Evolutionary conservation across 2,797 vertebrate species (phyloP), one percentile per base, ranked within the genome.

Genomic region (Chiroxiphia lanceolata): DNA sequence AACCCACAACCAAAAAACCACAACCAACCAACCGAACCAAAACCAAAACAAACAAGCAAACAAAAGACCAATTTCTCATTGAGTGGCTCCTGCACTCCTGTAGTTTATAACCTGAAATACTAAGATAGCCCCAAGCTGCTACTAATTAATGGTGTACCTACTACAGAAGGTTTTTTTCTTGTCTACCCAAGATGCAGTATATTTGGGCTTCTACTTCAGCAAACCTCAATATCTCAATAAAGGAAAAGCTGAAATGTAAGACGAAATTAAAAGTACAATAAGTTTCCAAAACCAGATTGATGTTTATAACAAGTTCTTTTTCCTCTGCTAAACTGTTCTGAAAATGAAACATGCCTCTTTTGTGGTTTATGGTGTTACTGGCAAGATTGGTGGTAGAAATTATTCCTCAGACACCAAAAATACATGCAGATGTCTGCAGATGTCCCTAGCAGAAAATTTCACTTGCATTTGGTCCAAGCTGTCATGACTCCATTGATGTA

Each of bases 321-420:
- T 86, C 50, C 65, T 90, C 56, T 83, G 17, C 51, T 96, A 77
- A 95, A 91, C 42, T 60, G 61, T 47, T 92, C 64, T 86, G 89
- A 83, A 95, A 95, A 89, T 90, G 72, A 83, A 96, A 88, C 90
- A 84, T 34, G 70, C 56, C 44, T 96, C 74, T 92, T 90, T 83
- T 94, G 78, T 95, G 92, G 95, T 94, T 97, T 95, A 95, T 94
- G 87, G 61, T 95, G 88, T 91, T 95, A 95, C 84, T 8, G 8
- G 53, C 87, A 95, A 93, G 77, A 71, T 42, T 93, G 50, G 57
- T 90, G 51, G 72, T 82, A 72, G 78, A 92, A 59, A 33, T 8
- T 1, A 36, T 87, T 86, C 69, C 95, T 27, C 54, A 57, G 45
- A 60, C 91, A 90, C 72, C 89, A 95, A 95, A 97, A 96, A 86